Percentiles rank a stretch among this genome's conserved stretches.
Evolutionary conservation across 2,113 vertebrate species (phyloP).

Genomic region (Gadus macrocephalus): DNA sequence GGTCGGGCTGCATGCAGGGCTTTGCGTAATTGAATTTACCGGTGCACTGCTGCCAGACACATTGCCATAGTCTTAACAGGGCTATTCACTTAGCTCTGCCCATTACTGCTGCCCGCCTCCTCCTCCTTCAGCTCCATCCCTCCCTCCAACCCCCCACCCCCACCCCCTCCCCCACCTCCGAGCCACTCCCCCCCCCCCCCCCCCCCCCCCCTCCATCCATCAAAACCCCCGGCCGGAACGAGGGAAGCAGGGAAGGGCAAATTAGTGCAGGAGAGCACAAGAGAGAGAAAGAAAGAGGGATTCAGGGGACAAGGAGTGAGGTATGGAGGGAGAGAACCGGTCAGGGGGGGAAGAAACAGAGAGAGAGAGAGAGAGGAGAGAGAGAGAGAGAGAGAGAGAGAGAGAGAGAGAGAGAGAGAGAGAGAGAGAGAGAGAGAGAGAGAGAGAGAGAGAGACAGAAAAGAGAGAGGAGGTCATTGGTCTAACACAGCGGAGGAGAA

Average conservation of each 20-base stretch:
- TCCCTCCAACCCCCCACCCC: constrained; percentile 40
- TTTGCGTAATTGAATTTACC: constrained; percentile 69
- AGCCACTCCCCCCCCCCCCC: constrained; percentile 7
- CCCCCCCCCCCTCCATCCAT: constrained; percentile 37
- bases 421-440: too few relatives aligned
- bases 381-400: constrained; percentile 3
- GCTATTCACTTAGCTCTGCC: constrained; percentile 66
- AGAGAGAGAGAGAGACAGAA: too few relatives aligned
- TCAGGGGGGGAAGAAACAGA: not conserved
- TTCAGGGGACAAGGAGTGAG: too few relatives aligned
- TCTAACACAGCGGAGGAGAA: not conserved
- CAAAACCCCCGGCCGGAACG: constrained; percentile 28
- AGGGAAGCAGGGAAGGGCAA: not conserved
- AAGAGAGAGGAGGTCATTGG: not conserved
- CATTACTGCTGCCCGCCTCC: constrained; percentile 48
- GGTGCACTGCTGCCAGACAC: constrained; percentile 53
- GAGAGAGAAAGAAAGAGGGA: not conserved
- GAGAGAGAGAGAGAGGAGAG: constrained; percentile 8
- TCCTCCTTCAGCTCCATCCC: constrained; percentile 18
- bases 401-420: not conserved
- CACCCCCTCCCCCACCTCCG: not conserved
- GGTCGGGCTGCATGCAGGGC: constrained; percentile 18
- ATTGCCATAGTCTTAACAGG: constrained; percentile 56
- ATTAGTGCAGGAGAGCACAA: not conserved
- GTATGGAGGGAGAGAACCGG: too few relatives aligned